Evolutionary conservation across 2,797 vertebrate species (phyloP), one percentile per base, ranked within the genome.

Genomic region (Takifugu ocellatus): DNA sequence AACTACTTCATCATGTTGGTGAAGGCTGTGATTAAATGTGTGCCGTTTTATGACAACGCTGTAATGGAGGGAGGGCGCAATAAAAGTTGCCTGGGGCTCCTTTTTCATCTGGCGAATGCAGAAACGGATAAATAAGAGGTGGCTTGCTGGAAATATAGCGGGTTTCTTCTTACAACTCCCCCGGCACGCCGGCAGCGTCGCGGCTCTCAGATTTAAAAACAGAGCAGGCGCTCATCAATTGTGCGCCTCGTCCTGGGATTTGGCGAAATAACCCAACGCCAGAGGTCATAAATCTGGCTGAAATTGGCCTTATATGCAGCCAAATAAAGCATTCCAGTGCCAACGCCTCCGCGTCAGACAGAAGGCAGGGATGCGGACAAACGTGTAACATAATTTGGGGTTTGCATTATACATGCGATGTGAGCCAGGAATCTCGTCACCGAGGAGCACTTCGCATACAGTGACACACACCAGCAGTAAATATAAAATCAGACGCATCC

Each of bases 351-450:
- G 77, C 76, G 68, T 83, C 83, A 79, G 55, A 39, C 45, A 36
- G 21, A 8, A 27, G 27, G 57, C 24, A 14, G 21, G 25, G 26
- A 42, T n/a, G 57, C 50, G 80, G 62, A 81, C 68, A 73, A 75
- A 81, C 81, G 77, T 77, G 72, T 71, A 79, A 75, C 72, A 71
- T 73, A 78, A 88, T 85, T 89, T 85, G 72, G 69, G 72, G 66
- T 74, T 88, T 87, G 83, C 75, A 88, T 91, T 85, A 87, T 79
- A 79, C 78, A 87, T 86, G 84, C 48, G 59, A 62, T 67, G 65
- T 43, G 74, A 77, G 77, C 77, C 72, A 72, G 71, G 77, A 81
- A 85, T 83, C 79, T 79, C 63, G 66, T 81, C 73, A 76, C 68
- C 56, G 2, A 50, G 61, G 63, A 31, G 61, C 66, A 27, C 45